Conservation (phyloP, 2,797 vertebrate genomes). For the Catharus ustulatus region DNA sequence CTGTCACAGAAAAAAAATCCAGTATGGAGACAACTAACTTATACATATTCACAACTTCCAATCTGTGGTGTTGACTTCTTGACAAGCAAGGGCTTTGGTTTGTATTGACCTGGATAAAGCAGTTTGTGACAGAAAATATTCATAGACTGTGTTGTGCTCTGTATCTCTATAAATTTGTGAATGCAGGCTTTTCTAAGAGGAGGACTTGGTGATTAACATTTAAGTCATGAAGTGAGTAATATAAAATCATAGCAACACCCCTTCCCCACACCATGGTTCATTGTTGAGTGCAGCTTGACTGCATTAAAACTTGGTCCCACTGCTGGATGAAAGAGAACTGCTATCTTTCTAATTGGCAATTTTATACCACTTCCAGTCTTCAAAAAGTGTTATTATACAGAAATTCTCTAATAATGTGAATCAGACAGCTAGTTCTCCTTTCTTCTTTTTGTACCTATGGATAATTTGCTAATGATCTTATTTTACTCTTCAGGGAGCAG, state of each 20-base stretch:
- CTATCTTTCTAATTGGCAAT: slow-evolving; percentile 51
- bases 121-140: neutral
- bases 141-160: neutral
- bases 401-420: slow-evolving; percentile 56
- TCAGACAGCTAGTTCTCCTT: slow-evolving; percentile 14
- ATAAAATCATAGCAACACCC: neutral
- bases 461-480: slow-evolving; percentile 58
- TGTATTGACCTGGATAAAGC: neutral
- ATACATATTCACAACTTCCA: neutral
- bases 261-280: neutral
- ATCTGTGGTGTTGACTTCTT: neutral
- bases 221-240: neutral
- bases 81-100: neutral
- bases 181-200: neutral
- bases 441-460: neutral
- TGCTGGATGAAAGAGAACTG: slow-evolving; percentile 5
- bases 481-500: slow-evolving; percentile 31
- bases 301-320: neutral
- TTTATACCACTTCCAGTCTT: slow-evolving; percentile 43
- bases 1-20: neutral
- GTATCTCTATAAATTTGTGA: neutral
- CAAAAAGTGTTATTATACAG: slow-evolving; percentile 48
- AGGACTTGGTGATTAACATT: neutral
- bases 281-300: slow-evolving; percentile 11
- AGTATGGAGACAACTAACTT: neutral